phyloP scores from a whole-genome alignment of 1,140 invertebrate genomes.

The Halictus rubicundus region DNA sequence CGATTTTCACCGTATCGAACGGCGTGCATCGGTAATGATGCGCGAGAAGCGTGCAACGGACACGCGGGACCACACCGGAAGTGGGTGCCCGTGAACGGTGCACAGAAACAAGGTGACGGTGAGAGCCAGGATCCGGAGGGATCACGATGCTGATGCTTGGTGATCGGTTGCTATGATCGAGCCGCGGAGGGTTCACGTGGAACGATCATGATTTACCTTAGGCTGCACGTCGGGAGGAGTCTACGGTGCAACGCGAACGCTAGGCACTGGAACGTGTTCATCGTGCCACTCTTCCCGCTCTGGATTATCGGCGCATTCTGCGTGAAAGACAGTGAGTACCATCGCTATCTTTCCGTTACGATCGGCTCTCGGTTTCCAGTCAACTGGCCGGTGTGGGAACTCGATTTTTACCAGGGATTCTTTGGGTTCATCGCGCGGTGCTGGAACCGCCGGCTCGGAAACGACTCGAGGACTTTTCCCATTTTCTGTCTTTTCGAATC shows the following conservation, averaged over 20 bases:
- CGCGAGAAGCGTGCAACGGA: constrained; percentile 11
- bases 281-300: constrained; percentile 72
- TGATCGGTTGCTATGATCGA: constrained; percentile 65
- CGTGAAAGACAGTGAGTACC: constrained; percentile 78
- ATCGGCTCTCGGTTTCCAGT: no score
- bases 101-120: constrained; percentile 19
- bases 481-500: no score
- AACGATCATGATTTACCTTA: constrained; percentile 75
- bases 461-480: no score
- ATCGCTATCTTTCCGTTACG: no score
- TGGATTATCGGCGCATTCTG: constrained; percentile 77
- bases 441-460: no score
- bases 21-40: neutral
- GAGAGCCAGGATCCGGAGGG: constrained; percentile 19
- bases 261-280: constrained; percentile 70
- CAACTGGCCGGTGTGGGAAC: no score
- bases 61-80: constrained; percentile 15
- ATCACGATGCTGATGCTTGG: constrained; percentile 29
- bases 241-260: constrained; percentile 65
- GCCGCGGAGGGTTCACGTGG: constrained; percentile 60
- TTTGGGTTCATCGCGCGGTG: no score
- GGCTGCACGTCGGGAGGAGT: constrained; percentile 72
- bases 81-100: neutral
- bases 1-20: no score
- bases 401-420: no score